Conservation (phyloP, 1,140 invertebrate species). For the Wiebesia pumilae region DNA sequence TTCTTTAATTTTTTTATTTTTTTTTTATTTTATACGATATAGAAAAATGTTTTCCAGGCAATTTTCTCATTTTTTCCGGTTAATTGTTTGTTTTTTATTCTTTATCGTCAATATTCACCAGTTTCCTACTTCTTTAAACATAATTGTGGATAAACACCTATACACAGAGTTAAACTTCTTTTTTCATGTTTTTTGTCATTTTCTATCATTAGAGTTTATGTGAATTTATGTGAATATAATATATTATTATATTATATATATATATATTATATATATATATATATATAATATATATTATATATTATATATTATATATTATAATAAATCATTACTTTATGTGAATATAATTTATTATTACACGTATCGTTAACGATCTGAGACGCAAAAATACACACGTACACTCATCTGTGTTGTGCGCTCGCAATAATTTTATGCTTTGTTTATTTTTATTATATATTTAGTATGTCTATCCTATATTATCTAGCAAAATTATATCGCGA, state of each 20-base stretch:
- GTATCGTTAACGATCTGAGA: conserved; percentile 23
- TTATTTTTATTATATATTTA: background rate
- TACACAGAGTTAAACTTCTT: conserved; percentile 28
- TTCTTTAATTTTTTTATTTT: conserved; percentile 20
- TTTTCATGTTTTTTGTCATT: background rate
- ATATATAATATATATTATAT: too few species aligned
- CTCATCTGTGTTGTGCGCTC: conserved; percentile 28
- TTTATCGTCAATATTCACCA: conserved; percentile 17
- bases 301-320: too few species aligned
- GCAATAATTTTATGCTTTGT: background rate
- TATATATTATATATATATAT: too few species aligned
- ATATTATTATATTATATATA: too few species aligned
- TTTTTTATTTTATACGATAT: conserved; percentile 37
- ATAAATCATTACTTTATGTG: too few species aligned
- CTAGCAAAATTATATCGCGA: background rate
- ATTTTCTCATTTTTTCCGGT: conserved; percentile 14
- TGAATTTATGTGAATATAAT: too few species aligned
- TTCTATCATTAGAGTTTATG: conserved; percentile 38
- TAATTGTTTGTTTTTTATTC: conserved; percentile 10
- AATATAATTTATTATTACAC: conserved; percentile 44
- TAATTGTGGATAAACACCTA: conserved; percentile 42
- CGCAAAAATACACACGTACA: background rate
- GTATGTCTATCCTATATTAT: conserved; percentile 20
- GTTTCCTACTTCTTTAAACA: conserved; percentile 27
- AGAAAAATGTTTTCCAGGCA: conserved; percentile 48